Base-by-base conservation (phyloP, 2,888 invertebrate species). In the Lingula anatina region DNA sequence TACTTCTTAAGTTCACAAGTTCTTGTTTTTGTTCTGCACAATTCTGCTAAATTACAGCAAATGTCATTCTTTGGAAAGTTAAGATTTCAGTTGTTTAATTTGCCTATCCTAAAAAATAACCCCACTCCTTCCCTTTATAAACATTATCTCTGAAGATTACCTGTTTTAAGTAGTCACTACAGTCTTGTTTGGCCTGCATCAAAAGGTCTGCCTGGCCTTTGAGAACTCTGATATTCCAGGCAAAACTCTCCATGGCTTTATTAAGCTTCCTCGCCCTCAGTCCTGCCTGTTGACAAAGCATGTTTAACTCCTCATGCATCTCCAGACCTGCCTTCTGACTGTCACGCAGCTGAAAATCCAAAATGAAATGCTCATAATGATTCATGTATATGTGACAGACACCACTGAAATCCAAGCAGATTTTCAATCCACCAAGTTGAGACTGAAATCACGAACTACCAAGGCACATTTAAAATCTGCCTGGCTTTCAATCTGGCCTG, bases 171-270 rank as follows among this genome's bases (percentile, higher is more conserved):
- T 80, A 76, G 55, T 79, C 77, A 49, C 65, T 68, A 52, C 81
- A 79, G 52, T 81, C 81, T 53, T 78, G 75, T 56, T 78, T 79
- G 36, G 79, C 76, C 52, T 79, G 77, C 31, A 67, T 64, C 56
- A 82, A 66, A 21, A 81, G 71, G 52, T 81, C 81, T 39, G 81
- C 72, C 57, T 83, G 82, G 18, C 81, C 81, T 55, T 80, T 78
- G 45, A 83, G 67, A 37, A 82, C 76, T 31, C 81, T 72, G 39
- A 81, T 75, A 62, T 82, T 82, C 82, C 82, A 82, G 2, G 80
- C 78, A 62, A 80, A 81, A 59, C 80, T 82, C 59, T 83, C 82
- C 44, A 73, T 67, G 20, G 80, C 80, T 15, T 31, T 31, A 31
- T 9, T 31, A 36, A 74, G 71, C 62, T 82, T 82, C 60, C 79